Evolutionary conservation across 2,113 vertebrate genomes (phyloP), one percentile per base, ranked within the genome.

Genomic region (Echinops telfairi): DNA sequence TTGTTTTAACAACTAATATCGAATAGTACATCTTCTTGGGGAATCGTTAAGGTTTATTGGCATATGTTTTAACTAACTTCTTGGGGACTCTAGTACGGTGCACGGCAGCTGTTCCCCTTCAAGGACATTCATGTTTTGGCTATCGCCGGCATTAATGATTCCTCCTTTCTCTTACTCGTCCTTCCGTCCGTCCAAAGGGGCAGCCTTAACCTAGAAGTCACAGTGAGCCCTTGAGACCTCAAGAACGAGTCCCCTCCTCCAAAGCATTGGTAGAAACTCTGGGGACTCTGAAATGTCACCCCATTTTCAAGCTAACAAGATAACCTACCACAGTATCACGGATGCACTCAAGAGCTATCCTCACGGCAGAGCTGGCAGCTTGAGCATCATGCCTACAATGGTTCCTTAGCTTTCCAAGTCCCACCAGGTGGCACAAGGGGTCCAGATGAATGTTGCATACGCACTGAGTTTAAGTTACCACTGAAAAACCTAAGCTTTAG

Each of bases 371-470:
- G 40, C 16, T 29, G 38, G 9, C 38, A 77, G 47, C 3, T 16
- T 38, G 3, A 47, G n/a, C 7, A 64, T 43, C 8, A 1, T 2
- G 0, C 20, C 10, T 53, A 5, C 10, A 9, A 7, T 0, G 3
- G 1, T 84, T 77, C 23, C 20, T 36, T 81, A 25, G 2, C 19
- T 10, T 95, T 27, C 2, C 43, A 68, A 53, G 33, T 79, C 71
- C 38, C 20, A 53, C 0, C 0, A 22, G 27, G 36, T 14, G 29
- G 43, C 38, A 66, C 0, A 47, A 6, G 29, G 1, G 23, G 2
- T 31, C 47, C 12, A 53, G 47, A 53, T 53, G 47, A 53, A 53
- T 53, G 47, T 53, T 47, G 5, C 53, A 33, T 12, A 38, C 15
- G 40, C 0, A 4, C 6, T 29, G 47, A 70, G 33, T 81, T 36